Base-by-base conservation (phyloP, 2,113 vertebrate species). In the Odobenus rosmarus region DNA sequence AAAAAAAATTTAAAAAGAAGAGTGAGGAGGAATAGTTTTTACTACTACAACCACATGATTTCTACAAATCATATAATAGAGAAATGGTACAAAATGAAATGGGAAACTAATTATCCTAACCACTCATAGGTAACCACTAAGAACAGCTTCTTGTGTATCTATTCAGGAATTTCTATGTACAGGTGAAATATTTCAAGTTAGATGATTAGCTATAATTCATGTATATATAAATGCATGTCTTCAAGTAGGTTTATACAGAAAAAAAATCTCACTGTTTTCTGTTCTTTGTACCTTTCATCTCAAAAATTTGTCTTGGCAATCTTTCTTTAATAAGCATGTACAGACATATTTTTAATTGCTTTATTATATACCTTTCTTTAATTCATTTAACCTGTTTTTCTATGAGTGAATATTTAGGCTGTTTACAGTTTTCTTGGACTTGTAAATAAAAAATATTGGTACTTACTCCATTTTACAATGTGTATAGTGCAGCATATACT, bases 1-100 rank as follows among this genome's bases (percentile, higher is more conserved):
- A 26, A 72, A 42, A 42, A 15, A 49, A 95, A 57, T 13, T 26
- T 21, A 33, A 11, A 90, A 15, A 85, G 24, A 39, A 8, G 1
- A 26, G 0, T 33, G 4, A 4, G 21, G 1, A 8, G 21, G 21
- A 36, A 10, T 28, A 13, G 0, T 24, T 49, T 42, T 55, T 14
- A 77, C 57, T 69, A 21, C 42, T 82, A 83, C 0, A 62, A 19
- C 16, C 62, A 59, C 7, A 55, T 3, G 15, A 69, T 46, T 90
- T 49, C 21, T 64, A 51, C 62, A 61, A 74, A n/a, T 36, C 7
- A 8, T 18, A 28, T 95, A 76, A 53, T 69, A 46, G 57, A 84
- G 26, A 62, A 55, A n/a, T 49, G 4, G 26, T 49, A 26, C 5
- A 39, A 90, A 36, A 28, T 28, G 2, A 69, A 81, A 76, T 76